Base-by-base conservation (phyloP, 1,140 invertebrate genomes). In the Mactra quadrangularis region DNA sequence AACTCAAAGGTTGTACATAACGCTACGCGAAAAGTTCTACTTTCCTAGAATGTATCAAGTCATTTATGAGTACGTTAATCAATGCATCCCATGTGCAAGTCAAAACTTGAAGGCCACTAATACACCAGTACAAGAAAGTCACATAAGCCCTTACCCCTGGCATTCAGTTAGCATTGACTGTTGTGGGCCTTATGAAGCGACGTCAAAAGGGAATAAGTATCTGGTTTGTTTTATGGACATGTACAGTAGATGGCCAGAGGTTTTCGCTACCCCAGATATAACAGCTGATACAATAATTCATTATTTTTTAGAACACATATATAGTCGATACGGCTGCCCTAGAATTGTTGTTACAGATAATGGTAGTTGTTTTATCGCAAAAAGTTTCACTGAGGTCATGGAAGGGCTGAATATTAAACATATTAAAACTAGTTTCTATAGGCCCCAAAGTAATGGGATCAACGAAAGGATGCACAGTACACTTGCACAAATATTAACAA, bases 301-400 rank as follows among this genome's bases (percentile, higher is more conserved):
- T 60, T 64, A 85, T 4, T 22, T 84, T 0, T 53, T 87, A 1
- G 74, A 87, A 17, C 81, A 87, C 68, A 84, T 87, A 52, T 82
- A 79, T 64, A 82, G 84, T 15, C 50, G 82, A 41, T 84, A 74
- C 60, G 55, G 70, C 13, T 47, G 45, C 11, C 75, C 66, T 13
- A n/a, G n/a, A n/a, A n/a, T n/a, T n/a, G n/a, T n/a, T n/a, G n/a
- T n/a, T n/a, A n/a, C n/a, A n/a, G n/a, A n/a, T n/a, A n/a, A n/a
- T n/a, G n/a, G n/a, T n/a, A n/a, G n/a, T n/a, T n/a, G n/a, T n/a
- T n/a, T n/a, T n/a, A n/a, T n/a, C n/a, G n/a, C n/a, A n/a, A n/a
- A n/a, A n/a, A n/a, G n/a, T n/a, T n/a, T n/a, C n/a, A n/a, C n/a
- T n/a, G n/a, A n/a, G n/a, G n/a, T n/a, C n/a, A n/a, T n/a, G n/a